Base-by-base conservation (phyloP, 2,888 invertebrate species). In the Cartodere bifasciata region DNA sequence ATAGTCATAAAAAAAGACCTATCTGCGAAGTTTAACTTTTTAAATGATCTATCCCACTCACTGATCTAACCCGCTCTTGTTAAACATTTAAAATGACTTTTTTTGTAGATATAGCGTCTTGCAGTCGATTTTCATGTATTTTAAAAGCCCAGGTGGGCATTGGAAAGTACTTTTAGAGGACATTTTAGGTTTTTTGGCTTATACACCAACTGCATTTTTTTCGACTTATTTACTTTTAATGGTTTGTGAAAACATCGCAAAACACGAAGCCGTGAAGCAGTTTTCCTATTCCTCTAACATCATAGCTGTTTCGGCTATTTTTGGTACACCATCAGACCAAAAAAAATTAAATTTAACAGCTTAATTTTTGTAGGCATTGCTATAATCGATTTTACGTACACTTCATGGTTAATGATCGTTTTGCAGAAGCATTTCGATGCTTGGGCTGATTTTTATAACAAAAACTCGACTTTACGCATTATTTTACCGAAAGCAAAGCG, bases 141-240 rank as follows among this genome's bases (percentile, higher is more conserved):
- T 68, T 21, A 46, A 49, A 16, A 42, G 50, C 30, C 62, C 65
- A 22, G 60, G 61, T 2, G 49, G 56, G 21, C 63, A 65, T 38
- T 52, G 58, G 15, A 52, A 56, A 21, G 64, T 67, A 35, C 40
- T 70, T 20, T 35, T 60, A 14, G 56, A 63, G 21, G 71, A 72
- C 50, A 26, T 64, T 3, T 36, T 64, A 4, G 63, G 65, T 29
- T 64, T 68, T 42, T 37, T 58, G 14, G 36, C 68, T 12, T 63
- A 70, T 39, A 67, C 68, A 1, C 68, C 70, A 2, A 53, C 68
- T 16, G 65, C 67, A 3, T 43, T 61, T n/a, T 46, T 52, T 4
- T 55, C 60, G 1, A 62, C 62, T 2, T 62, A 62, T 39, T 50
- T 62, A 45, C 46, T 62, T 27, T 53, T 60, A 52, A 35, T 58